Evolutionary conservation across 2,888 invertebrate genomes (phyloP).

Genomic region (Ormyrus thymus): DNA sequence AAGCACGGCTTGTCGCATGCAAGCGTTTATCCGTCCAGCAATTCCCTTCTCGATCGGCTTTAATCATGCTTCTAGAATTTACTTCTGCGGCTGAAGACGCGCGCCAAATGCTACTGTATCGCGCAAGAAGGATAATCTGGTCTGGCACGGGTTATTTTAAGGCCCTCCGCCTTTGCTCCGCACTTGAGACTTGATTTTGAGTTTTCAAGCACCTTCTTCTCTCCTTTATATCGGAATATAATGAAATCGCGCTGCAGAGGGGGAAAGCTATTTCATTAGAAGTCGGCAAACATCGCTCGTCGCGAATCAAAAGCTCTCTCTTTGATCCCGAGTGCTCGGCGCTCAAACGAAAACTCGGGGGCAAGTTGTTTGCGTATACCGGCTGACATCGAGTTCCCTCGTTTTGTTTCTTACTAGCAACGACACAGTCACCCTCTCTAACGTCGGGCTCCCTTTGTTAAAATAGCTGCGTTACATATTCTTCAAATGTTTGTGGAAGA

Average conservation of each 20-base stretch:
- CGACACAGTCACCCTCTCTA: background rate
- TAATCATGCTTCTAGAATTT: slow-evolving; percentile 14
- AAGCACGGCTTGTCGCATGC: slow-evolving; percentile 41
- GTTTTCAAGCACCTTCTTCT: slow-evolving; percentile 35
- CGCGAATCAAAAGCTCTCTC: slow-evolving; percentile 45
- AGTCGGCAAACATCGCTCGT: slow-evolving; percentile 47
- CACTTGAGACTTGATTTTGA: slow-evolving; percentile 32
- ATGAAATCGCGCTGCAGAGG: slow-evolving; percentile 27
- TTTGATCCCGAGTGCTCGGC: slow-evolving; percentile 36
- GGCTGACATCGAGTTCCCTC: background rate
- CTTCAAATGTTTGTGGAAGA: no score
- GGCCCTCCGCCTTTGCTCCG: background rate
- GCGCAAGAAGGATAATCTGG: slow-evolving; percentile 5
- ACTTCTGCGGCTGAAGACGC: background rate
- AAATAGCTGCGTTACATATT: background rate
- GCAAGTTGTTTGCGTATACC: slow-evolving; percentile 20
- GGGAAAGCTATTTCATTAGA: slow-evolving; percentile 46
- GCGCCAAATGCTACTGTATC: background rate
- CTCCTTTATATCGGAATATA: slow-evolving; percentile 32
- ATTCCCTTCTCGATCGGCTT: slow-evolving; percentile 4
- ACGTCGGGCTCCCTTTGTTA: background rate
- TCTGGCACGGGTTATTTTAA: slow-evolving; percentile 32
- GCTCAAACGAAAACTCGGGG: slow-evolving; percentile 44
- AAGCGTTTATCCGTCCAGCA: background rate
- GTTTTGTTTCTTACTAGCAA: slow-evolving; percentile 15